Evolutionary conservation across 2,113 vertebrate genomes (phyloP).

Genomic region (Tragelaphus imberbis): DNA sequence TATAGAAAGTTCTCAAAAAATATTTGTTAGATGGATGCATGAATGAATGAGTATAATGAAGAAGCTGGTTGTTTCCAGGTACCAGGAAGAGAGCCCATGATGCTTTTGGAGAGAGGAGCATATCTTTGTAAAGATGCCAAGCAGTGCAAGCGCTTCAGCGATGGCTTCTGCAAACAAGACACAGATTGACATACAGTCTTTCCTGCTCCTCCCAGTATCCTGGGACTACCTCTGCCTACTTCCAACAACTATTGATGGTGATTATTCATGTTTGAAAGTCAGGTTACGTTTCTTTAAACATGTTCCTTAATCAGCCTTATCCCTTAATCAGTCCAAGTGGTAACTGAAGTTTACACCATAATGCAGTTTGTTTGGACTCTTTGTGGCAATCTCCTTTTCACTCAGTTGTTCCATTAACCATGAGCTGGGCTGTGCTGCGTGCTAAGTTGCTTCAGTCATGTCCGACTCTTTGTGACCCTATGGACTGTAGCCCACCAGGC

Average conservation of each 20-base stretch:
- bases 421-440: background rate
- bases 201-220: background rate
- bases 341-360: background rate
- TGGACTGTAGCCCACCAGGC: background rate
- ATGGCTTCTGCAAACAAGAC: background rate
- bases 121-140: background rate
- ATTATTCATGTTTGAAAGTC: background rate
- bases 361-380: background rate
- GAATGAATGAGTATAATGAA: background rate
- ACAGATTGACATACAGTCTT: background rate
- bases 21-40: background rate
- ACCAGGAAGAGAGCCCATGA: background rate
- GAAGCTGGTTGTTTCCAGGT: background rate
- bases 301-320: background rate
- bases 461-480: background rate
- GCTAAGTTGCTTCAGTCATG: background rate
- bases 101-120: background rate
- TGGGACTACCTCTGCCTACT: background rate
- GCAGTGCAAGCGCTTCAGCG: background rate
- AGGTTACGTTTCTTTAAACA: background rate
- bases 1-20: background rate
- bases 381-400: background rate
- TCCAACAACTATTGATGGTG: background rate
- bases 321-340: background rate
- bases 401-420: conserved; percentile 19